These are phyloP conservation scores for Atrina japonica DNA, from an alignment of 2,888 invertebrate genomes.

Conservation along the genomic window DNA sequence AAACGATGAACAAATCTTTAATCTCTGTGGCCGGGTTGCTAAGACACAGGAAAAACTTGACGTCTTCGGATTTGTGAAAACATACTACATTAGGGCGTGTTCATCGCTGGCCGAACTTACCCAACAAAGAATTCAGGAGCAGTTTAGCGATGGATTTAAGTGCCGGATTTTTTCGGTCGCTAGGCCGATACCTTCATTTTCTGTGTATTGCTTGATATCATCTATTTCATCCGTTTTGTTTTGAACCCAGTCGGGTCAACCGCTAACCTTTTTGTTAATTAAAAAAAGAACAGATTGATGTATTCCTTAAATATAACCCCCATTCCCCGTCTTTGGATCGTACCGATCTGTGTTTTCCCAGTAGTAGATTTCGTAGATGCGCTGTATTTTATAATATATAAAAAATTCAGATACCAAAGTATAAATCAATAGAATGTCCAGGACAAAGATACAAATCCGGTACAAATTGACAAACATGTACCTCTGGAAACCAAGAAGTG, in stretches of 20 bases:
- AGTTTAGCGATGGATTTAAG: conserved; percentile 9
- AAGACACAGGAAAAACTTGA: conserved; percentile 31
- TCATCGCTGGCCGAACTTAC: no score
- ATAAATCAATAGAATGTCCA: no score
- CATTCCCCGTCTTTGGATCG: conserved; percentile 39
- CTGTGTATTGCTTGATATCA: conserved; percentile 4
- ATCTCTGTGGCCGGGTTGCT: conserved; percentile 24
- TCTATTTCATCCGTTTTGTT: not conserved
- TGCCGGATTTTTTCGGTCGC: conserved; percentile 4
- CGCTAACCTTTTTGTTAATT: conserved; percentile 42
- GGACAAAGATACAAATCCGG: no score
- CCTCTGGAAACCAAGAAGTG: no score
- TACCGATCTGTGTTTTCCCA: no score
- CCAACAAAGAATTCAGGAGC: no score
- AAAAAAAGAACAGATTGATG: conserved; percentile 54
- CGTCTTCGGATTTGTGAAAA: conserved; percentile 31
- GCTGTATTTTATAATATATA: conserved; percentile 71
- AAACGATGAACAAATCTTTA: no score
- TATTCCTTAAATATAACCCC: no score
- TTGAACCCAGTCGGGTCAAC: conserved; percentile 38
- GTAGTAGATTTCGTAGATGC: no score
- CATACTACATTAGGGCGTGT: no score
- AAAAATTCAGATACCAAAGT: no score
- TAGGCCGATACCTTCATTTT: conserved; percentile 15
- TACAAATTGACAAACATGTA: no score